phyloP scores from a whole-genome alignment of 1,140 invertebrate genomes.

The Bombus huntii region DNA sequence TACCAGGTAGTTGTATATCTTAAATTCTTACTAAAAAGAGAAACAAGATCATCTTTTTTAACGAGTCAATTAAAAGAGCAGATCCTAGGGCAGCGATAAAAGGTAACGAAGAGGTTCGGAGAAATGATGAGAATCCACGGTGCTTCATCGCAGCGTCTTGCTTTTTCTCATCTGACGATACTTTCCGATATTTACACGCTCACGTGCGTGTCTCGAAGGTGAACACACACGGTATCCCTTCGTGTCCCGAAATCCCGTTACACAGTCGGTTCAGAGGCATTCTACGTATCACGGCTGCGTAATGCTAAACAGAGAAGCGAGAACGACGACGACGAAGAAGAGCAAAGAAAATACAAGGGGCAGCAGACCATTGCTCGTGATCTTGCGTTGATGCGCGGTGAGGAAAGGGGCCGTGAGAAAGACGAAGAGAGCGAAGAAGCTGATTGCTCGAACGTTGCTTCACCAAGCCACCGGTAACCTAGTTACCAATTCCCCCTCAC shows the following conservation, averaged over 20 bases:
- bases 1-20: too few species aligned
- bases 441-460: slow-evolving; percentile 47
- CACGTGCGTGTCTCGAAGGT: slow-evolving; percentile 34
- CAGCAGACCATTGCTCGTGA: slow-evolving; percentile 9
- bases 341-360: slow-evolving; percentile 16
- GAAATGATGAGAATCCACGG: background rate
- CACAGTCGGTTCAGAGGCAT: slow-evolving; percentile 39
- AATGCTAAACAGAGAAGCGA: slow-evolving; percentile 59
- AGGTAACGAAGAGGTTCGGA: background rate
- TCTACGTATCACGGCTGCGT: slow-evolving; percentile 20
- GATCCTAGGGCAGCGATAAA: background rate
- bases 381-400: slow-evolving; percentile 6
- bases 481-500: slow-evolving; percentile 67
- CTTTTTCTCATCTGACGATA: slow-evolving; percentile 14
- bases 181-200: slow-evolving; percentile 30
- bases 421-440: slow-evolving; percentile 47
- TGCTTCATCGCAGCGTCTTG: background rate
- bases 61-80: background rate
- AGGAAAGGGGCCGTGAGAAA: slow-evolving; percentile 44
- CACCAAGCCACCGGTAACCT: slow-evolving; percentile 69
- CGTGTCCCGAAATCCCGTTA: slow-evolving; percentile 64
- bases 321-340: slow-evolving; percentile 32
- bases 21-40: too few species aligned
- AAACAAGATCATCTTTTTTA: background rate
- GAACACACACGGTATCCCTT: slow-evolving; percentile 44